Percentiles rank a stretch among this genome's conserved stretches.
Evolutionary conservation across 1,140 invertebrate genomes (phyloP).

Genomic region (Oncopodura yosiiana): DNA sequence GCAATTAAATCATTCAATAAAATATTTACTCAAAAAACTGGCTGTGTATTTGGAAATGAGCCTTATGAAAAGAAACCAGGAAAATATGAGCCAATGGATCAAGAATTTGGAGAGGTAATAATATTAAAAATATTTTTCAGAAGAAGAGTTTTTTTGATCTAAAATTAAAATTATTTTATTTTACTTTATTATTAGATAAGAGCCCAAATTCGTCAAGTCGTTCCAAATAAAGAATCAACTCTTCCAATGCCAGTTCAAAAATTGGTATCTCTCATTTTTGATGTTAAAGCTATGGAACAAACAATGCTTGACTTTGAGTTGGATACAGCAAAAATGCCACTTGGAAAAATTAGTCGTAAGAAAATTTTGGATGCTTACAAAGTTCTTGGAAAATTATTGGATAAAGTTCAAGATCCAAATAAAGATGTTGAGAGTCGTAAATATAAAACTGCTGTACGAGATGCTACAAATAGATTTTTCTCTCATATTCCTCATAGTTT

Average conservation of each 20-base stretch:
- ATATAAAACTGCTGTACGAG: too few relatives aligned
- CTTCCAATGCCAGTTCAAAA: slow-evolving; percentile 68
- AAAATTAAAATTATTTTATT: too few relatives aligned
- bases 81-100: slow-evolving; percentile 78
- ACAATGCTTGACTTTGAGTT: slow-evolving; percentile 91
- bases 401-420: too few relatives aligned
- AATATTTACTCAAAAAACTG: slow-evolving; percentile 72
- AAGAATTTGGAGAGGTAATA: slow-evolving; percentile 75
- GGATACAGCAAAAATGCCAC: slow-evolving; percentile 92
- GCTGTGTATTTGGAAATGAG: slow-evolving; percentile 65
- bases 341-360: slow-evolving; percentile 86
- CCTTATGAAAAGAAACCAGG: slow-evolving; percentile 70
- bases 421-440: too few relatives aligned
- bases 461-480: too few relatives aligned
- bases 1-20: slow-evolving; percentile 57
- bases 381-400: too few relatives aligned
- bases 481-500: slow-evolving; percentile 92
- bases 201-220: not conserved
- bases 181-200: too few relatives aligned
- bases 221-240: slow-evolving; percentile 47
- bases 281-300: slow-evolving; percentile 83
- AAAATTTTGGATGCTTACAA: slow-evolving; percentile 79
- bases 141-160: too few relatives aligned
- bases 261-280: slow-evolving; percentile 78
- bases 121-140: too few relatives aligned